Conservation (phyloP, 2,888 invertebrate species). For the Conus canariensis region DNA sequence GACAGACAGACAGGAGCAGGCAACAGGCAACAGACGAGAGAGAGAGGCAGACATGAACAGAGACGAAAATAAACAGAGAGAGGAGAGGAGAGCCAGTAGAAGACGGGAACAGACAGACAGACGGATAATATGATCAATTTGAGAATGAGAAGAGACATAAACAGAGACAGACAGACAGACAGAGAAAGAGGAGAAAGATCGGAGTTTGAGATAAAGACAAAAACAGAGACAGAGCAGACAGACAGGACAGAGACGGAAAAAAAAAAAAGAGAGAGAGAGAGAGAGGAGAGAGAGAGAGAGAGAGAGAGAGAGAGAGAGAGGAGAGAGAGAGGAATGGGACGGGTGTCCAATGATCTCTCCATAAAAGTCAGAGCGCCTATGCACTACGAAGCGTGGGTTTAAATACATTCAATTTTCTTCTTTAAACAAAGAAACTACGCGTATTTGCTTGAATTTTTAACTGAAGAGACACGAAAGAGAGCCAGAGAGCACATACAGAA, state of each 20-base stretch:
- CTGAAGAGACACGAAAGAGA: no score
- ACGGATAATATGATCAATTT: neutral
- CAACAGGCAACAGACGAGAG: no score
- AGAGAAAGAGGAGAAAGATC: neutral
- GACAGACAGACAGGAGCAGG: neutral
- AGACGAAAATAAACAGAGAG: neutral
- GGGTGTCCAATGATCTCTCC: no score
- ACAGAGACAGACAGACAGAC: neutral
- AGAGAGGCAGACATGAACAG: neutral
- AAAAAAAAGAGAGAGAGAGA: slow-evolving; percentile 1
- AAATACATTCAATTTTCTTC: no score
- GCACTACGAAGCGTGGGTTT: no score
- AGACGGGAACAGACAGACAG: neutral
- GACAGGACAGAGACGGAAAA: neutral
- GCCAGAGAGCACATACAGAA: no score
- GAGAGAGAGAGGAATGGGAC: no score
- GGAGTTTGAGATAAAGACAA: neutral
- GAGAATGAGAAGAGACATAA: no score
- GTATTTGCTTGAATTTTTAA: no score
- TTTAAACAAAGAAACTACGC: no score
- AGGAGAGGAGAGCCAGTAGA: neutral
- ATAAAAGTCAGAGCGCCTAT: no score
- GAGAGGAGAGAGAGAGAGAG: neutral
- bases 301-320: no score
- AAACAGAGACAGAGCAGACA: neutral